These are phyloP conservation scores for Aphaenogaster ashmeadi DNA, from an alignment of 1,140 invertebrate genomes.

Conservation along the genomic window DNA sequence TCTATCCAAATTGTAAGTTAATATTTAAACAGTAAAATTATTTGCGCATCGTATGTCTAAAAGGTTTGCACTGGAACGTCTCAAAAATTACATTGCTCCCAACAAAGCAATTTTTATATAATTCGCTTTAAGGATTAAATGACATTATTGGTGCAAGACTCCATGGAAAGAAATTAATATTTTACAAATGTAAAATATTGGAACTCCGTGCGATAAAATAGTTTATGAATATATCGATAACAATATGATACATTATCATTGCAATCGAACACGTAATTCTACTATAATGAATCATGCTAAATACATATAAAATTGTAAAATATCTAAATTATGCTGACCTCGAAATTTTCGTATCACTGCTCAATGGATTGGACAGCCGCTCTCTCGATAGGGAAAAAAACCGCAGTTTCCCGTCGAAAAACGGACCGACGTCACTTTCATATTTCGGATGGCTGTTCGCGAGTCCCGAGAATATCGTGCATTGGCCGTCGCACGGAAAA, in stretches of 20 bases:
- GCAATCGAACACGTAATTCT: background rate
- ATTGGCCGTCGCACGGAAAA: background rate
- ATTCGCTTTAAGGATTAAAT: background rate
- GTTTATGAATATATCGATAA: background rate
- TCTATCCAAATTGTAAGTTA: background rate
- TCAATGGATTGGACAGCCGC: background rate
- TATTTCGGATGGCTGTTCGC: background rate
- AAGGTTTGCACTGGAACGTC: background rate
- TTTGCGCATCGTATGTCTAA: background rate
- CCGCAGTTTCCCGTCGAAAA: background rate
- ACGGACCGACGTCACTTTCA: background rate
- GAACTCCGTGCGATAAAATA: background rate
- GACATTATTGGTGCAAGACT: background rate
- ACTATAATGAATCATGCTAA: background rate
- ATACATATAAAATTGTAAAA: background rate
- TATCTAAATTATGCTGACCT: background rate
- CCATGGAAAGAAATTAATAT: background rate
- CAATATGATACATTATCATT: background rate
- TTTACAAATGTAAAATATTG: background rate
- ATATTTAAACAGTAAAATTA: background rate
- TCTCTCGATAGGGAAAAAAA: background rate
- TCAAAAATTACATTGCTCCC: background rate
- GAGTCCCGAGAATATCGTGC: background rate
- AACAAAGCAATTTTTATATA: background rate
- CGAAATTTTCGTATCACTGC: background rate